These are phyloP conservation scores for Graptemys geographica DNA, from an alignment of 2,797 vertebrate genomes.

Conservation along the genomic window DNA sequence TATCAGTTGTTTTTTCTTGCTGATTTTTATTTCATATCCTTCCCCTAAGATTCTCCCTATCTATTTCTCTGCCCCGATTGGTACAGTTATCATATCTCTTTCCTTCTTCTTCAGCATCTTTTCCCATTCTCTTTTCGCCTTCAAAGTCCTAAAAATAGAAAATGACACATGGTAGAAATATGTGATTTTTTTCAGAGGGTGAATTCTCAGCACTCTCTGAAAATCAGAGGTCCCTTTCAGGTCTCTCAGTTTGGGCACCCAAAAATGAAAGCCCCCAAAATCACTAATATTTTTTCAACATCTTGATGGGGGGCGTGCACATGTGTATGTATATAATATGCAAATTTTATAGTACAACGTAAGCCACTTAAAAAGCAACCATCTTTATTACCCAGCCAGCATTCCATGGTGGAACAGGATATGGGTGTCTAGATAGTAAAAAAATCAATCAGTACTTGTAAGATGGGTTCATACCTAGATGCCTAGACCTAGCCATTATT, in stretches of 20 bases:
- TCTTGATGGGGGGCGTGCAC: neutral
- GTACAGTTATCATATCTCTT: conserved; percentile 43
- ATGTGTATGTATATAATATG: neutral
- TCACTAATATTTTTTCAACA: conserved; percentile 30
- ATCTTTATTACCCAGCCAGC: neutral
- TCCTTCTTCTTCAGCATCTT: conserved; percentile 55
- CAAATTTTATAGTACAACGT: neutral
- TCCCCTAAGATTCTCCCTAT: conserved; percentile 61
- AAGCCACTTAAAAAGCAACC: neutral
- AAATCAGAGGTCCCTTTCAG: conserved; percentile 18
- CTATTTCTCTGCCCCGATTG: conserved; percentile 49
- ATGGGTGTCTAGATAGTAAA: conserved; percentile 41
- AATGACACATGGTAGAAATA: conserved; percentile 15
- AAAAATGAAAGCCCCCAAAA: conserved; percentile 6
- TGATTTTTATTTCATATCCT: conserved; percentile 56
- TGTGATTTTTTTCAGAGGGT: conserved; percentile 33
- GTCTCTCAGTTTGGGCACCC: conserved; percentile 30
- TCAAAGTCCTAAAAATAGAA: conserved; percentile 53
- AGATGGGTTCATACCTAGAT: neutral
- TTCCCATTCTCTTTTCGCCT: conserved; percentile 46
- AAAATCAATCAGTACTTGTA: conserved; percentile 11
- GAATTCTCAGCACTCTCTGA: conserved; percentile 43
- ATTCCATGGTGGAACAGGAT: conserved; percentile 38
- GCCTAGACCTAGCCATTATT: conserved; percentile 40
- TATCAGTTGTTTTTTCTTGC: conserved; percentile 23